phyloP scores from a whole-genome alignment of 1,140 invertebrate species.

The Aphelenchoides besseyi region DNA sequence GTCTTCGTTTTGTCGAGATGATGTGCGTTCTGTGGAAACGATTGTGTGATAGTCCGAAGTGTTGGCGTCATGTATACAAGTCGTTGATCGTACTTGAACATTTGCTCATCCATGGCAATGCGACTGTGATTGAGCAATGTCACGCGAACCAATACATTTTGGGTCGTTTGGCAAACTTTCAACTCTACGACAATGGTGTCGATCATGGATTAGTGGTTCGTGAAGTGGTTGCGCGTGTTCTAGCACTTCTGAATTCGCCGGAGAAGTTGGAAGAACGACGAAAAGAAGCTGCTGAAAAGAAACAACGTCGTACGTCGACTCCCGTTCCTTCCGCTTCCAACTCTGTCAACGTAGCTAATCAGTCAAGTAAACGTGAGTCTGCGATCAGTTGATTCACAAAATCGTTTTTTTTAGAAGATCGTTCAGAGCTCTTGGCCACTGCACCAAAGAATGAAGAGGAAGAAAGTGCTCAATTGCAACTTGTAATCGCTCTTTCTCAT shows the following conservation, averaged over 20 bases:
- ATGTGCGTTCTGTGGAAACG: conserved; percentile 1
- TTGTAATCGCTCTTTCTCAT: not conserved
- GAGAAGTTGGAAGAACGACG: not conserved
- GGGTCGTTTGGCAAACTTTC: not conserved
- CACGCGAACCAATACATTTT: not conserved
- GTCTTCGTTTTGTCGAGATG: not conserved
- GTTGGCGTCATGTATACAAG: not conserved
- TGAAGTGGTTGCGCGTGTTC: not conserved
- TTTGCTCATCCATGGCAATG: not conserved
- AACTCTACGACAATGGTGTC: not conserved
- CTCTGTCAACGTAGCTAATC: not conserved
- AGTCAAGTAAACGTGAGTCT: not conserved
- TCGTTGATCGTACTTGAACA: not conserved
- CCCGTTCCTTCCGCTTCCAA: not conserved
- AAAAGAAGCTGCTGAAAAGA: not conserved
- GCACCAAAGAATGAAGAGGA: not conserved
- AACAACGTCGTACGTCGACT: not conserved
- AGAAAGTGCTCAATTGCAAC: not conserved
- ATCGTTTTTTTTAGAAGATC: not conserved
- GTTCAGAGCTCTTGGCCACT: not conserved
- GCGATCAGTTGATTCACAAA: not conserved
- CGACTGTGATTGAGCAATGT: not conserved
- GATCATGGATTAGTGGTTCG: not conserved
- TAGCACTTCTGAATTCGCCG: not conserved
- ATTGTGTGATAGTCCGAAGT: not conserved